Evolutionary conservation across 2,888 invertebrate genomes (phyloP).

Genomic region (Eristalis pertinax): DNA sequence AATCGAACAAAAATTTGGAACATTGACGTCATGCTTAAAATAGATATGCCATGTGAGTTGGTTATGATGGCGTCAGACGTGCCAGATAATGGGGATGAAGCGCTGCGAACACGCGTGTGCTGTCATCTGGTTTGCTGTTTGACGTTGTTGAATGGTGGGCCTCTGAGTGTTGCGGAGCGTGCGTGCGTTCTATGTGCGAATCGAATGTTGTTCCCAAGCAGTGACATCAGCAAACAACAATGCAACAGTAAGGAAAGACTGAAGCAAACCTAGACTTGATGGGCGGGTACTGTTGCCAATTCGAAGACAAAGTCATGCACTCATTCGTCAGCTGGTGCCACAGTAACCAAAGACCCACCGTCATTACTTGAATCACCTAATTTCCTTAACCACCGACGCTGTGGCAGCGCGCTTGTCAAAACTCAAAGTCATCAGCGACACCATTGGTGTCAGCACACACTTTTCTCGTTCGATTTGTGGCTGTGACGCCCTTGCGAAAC

Average conservation of each 20-base stretch:
- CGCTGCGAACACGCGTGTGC: conserved; percentile 27
- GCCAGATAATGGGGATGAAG: not conserved
- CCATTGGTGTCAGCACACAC: not conserved
- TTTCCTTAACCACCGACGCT: not conserved
- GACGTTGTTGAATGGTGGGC: not conserved
- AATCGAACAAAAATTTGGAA: conserved; percentile 26
- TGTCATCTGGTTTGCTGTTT: conserved; percentile 6
- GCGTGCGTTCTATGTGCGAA: not conserved
- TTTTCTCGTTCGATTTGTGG: not conserved
- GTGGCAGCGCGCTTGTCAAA: not conserved
- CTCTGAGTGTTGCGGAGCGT: not conserved
- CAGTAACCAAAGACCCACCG: not conserved
- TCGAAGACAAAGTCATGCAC: not conserved
- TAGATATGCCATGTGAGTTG: conserved; percentile 30
- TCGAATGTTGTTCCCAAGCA: not conserved
- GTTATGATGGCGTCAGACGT: conserved; percentile 6
- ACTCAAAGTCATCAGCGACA: conserved; percentile 13
- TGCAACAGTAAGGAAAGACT: no score
- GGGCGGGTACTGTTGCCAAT: not conserved
- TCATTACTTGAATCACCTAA: not conserved
- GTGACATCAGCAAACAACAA: no score
- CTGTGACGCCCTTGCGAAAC: not conserved
- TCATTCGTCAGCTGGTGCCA: not conserved
- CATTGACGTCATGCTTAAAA: conserved; percentile 43
- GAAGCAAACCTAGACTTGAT: no score